Conservation (phyloP, 2,888 invertebrate species). For the Esperia sulphurella region DNA sequence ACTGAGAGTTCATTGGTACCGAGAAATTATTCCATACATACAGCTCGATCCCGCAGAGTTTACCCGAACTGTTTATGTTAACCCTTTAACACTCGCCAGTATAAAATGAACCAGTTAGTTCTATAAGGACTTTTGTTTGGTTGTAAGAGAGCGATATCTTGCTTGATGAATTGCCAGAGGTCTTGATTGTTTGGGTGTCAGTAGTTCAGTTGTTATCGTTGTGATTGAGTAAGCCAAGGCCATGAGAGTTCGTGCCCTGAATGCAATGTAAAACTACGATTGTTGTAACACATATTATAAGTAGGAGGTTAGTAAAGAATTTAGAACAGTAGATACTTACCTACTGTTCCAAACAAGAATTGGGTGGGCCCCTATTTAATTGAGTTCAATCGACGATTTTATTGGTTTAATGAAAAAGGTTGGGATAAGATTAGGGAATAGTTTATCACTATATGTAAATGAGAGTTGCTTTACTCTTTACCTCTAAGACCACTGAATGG, state of each 20-base stretch:
- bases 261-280: constrained; percentile 31
- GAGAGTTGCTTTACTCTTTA: too few relatives aligned
- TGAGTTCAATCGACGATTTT: background rate
- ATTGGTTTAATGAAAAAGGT: background rate
- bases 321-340: too few relatives aligned
- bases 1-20: background rate
- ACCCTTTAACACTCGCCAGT: constrained; percentile 7
- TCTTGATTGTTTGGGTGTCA: constrained; percentile 21
- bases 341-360: background rate
- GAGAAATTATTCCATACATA: constrained; percentile 10
- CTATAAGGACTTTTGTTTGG: constrained; percentile 3
- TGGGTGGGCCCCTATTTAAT: background rate
- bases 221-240: constrained; percentile 41
- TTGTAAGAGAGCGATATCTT: background rate
- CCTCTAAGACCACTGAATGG: too few relatives aligned
- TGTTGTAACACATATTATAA: background rate
- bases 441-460: too few relatives aligned
- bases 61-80: constrained; percentile 10
- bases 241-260: constrained; percentile 42
- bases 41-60: constrained; percentile 6
- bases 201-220: constrained; percentile 35
- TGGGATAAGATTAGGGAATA: background rate
- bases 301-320: too few relatives aligned
- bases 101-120: constrained; percentile 4
- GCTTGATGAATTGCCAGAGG: constrained; percentile 6